Base-by-base conservation (phyloP, 2,797 vertebrate genomes). In the Enteromius thamalakanensis region DNA sequence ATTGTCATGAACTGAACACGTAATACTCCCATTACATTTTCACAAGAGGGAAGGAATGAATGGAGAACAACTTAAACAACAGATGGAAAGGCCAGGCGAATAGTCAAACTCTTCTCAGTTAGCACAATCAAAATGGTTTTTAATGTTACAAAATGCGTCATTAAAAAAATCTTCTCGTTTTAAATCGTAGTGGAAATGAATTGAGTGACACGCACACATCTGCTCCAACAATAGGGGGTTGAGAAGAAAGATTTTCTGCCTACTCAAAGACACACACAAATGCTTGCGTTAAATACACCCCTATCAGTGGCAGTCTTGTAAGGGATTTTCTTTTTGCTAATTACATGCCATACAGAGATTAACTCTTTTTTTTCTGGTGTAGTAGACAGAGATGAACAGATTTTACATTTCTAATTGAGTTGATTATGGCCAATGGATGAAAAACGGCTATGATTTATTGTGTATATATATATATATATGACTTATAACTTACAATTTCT, bases 1-100 rank as follows among this genome's bases (percentile, higher is more conserved):
- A 74, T 82, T 76, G 72, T 82, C 81, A 82, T 76, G 81, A 82
- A 69, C 47, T 58, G 15, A 76, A 69, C 72, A 67, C 11, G 64
- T 69, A 32, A 82, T n/a, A 58, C 37, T 76, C 72, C 47, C 45
- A 76, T 67, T 32, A 68, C 34, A 76, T 76, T 76, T 53, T 45
- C 62, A 58, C 32, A 51, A 49, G 76, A 49, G 64, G 21, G 8
- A 51, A 51, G 19, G 58, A 62, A 53, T 53, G 77, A 68, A 79
- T 53, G 4, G 7, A 67, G 47, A 68, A 40, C 11, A 58, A 79
- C 8, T 34, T 32, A 68, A 51, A 49, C 10, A 65, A 78, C 60
- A 65, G 58, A 65, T 76, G 74, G 74, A 76, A 42, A 76, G 37
- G 23, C 37, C n/a, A 76, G 34, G 3, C 53, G 17, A 60, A 60